phyloP scores from a whole-genome alignment of 2,113 vertebrate genomes.

The Campylomormyrus tamandua region DNA sequence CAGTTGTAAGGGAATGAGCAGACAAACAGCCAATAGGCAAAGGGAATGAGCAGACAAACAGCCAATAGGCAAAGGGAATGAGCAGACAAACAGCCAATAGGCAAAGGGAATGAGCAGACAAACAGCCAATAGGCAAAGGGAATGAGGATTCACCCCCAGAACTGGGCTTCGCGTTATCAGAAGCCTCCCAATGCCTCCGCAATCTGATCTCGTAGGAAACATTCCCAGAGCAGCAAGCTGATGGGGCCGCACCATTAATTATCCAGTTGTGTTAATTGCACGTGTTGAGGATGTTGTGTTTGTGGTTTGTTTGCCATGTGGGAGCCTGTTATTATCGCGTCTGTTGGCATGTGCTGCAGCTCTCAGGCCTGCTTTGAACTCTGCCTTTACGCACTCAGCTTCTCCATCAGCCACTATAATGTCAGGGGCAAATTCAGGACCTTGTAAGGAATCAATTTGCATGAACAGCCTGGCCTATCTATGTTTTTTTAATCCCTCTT shows the following conservation, averaged over 20 bases:
- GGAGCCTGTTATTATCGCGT: not conserved
- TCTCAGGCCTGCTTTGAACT: not conserved
- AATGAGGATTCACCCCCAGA: not conserved
- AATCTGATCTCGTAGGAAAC: not conserved
- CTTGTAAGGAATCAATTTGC: not conserved
- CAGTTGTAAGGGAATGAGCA: not conserved
- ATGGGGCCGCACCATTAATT: not conserved
- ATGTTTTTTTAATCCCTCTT: not conserved
- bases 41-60: not conserved
- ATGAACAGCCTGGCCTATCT: not conserved
- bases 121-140: not conserved
- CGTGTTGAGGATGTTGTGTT: conserved; percentile 13
- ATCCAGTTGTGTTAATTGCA: conserved; percentile 15
- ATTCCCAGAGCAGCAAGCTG: not conserved
- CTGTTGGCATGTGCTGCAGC: not conserved
- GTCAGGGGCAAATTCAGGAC: not conserved
- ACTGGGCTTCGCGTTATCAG: not conserved
- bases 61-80: not conserved
- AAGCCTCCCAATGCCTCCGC: not conserved
- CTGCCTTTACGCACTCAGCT: not conserved
- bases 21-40: not conserved
- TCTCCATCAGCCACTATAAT: not conserved
- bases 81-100: not conserved
- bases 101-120: not conserved
- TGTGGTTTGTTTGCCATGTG: not conserved